Evolutionary conservation across 2,888 invertebrate genomes (phyloP).

Genomic region (Eudemis profundana): DNA sequence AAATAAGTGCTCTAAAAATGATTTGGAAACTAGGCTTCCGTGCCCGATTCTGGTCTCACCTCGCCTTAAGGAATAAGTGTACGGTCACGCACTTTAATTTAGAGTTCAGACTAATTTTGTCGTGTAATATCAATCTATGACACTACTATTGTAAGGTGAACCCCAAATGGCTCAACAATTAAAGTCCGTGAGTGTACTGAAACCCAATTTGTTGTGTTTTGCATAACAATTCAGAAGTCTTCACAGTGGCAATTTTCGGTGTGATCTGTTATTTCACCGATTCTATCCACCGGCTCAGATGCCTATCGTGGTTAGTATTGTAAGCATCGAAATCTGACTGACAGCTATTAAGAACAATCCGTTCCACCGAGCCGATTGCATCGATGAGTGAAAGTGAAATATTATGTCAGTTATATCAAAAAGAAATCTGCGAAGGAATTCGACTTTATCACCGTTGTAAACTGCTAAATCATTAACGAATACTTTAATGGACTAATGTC

Average conservation of each 20-base stretch:
- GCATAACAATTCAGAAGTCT: no score
- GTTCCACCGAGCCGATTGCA: slow-evolving; percentile 53
- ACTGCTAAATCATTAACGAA: background rate
- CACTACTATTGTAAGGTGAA: no score
- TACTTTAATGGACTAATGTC: background rate
- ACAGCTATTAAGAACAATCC: slow-evolving; percentile 50
- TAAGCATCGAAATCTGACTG: slow-evolving; percentile 29
- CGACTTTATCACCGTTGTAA: background rate
- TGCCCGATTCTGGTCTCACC: no score
- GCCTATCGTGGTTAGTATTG: slow-evolving; percentile 8
- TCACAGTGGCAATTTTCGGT: background rate
- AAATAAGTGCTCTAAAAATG: no score
- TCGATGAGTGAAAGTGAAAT: slow-evolving; percentile 56
- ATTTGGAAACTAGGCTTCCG: no score
- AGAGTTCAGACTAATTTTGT: no score
- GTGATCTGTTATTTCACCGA: slow-evolving; percentile 28
- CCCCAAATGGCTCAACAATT: no score
- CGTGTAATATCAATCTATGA: no score
- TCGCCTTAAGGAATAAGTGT: no score
- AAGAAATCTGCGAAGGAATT: slow-evolving; percentile 37
- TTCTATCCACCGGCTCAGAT: slow-evolving; percentile 5
- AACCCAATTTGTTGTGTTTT: no score
- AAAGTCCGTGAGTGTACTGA: no score
- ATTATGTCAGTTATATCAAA: slow-evolving; percentile 38
- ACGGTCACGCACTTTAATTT: no score